Evolutionary conservation across 2,888 invertebrate species (phyloP), one percentile per base, ranked within the genome.

Genomic region (Eupithecia abbreviata): DNA sequence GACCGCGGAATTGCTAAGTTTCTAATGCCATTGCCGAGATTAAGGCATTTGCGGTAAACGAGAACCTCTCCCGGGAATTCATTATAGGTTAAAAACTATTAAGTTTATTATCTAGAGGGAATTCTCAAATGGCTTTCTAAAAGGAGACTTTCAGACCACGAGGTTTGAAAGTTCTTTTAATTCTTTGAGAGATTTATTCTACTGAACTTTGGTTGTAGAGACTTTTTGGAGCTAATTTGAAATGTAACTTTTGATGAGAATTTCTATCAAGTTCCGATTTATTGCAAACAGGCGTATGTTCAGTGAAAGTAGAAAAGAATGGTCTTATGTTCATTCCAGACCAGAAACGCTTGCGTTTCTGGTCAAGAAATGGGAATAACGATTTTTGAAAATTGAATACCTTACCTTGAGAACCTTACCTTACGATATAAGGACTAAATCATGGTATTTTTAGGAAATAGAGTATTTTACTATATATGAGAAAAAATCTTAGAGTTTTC

Each of bases 11-110:
- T 70, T 18, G 18, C 45, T 55, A 65, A 73, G 43, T 70, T 70
- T 18, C 65, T 76, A 76, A 76, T 73, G 70, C 45, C 42, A 76
- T 76, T 73, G 69, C 45, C 45, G 43, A 62, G 69, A 69, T 69
- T 69, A 65, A 72, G 47, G 65, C 70, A 70, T 73, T 76, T 70
- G 73, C 15, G 72, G 72, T 72, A 41, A 72, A 7, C 42, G 51
- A n/a, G 49, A 62, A 43, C 18, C 65, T 41, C 72, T 49, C 75
- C 4, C 43, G 75, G 47, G 67, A 72, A 68, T 68, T 71, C 47
- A 13, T 72, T 41, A 72, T 18, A 45, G 69, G 13, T 69, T 47
- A 12, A 69, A 68, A 68, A 43, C 67, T 68, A 68, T 45, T 45
- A 45, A 68, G n/a, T 62, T 62, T 12, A 30, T 62, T 68, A 45